Conservation (phyloP, 2,888 invertebrate genomes). For the Netelia fuscicornis region DNA sequence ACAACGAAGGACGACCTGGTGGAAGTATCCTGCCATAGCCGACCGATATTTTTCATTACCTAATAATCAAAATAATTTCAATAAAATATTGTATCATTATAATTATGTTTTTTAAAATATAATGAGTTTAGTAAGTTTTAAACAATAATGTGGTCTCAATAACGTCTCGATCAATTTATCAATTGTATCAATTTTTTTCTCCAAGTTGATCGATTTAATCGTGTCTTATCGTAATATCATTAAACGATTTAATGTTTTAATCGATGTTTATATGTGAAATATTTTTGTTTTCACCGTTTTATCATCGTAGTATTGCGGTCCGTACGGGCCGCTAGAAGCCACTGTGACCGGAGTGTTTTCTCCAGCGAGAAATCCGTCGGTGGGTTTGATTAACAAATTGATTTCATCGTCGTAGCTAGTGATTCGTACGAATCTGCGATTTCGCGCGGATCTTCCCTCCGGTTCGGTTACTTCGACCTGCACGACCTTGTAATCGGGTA, state of each 20-base stretch:
- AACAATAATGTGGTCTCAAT: background rate
- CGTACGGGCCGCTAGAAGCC: background rate
- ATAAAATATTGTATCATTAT: background rate
- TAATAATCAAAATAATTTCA: background rate
- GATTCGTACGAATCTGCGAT: background rate
- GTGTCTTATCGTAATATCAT: background rate
- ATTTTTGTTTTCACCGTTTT: background rate
- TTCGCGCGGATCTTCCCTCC: background rate
- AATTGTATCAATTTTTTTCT: background rate
- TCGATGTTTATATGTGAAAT: background rate
- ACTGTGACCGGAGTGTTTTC: background rate
- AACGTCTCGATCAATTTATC: background rate
- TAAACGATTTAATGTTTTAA: background rate
- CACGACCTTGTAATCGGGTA: background rate
- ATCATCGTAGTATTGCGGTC: background rate
- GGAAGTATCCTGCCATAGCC: background rate
- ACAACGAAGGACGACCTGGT: background rate
- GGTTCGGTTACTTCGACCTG: background rate
- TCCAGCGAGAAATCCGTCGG: constrained; percentile 5
- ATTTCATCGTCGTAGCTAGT: background rate
- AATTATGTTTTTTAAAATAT: background rate
- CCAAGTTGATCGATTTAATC: background rate
- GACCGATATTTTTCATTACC: background rate
- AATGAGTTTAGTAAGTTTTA: no score
- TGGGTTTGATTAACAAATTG: background rate